Conservation (phyloP, 2,888 invertebrate species). For the Gibbula magus region DNA sequence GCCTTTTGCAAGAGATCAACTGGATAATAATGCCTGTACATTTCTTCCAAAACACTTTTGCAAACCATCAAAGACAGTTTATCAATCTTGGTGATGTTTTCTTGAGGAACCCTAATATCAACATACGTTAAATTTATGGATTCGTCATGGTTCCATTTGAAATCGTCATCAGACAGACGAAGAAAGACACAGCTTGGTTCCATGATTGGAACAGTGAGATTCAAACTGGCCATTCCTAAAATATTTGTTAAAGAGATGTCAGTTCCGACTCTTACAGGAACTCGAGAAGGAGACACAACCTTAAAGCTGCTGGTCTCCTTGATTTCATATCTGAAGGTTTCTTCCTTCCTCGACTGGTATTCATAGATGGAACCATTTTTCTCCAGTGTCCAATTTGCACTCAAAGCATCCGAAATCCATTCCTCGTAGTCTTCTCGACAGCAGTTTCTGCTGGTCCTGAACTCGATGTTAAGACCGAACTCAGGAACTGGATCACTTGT, state of each 20-base stretch:
- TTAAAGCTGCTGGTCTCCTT: not conserved
- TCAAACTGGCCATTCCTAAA: not conserved
- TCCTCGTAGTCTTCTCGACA: not conserved
- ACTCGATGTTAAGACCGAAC: not conserved
- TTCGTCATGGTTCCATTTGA: not conserved
- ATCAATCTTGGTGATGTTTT: not conserved
- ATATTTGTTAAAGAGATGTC: no score
- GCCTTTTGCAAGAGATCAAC: not conserved
- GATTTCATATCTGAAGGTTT: not conserved
- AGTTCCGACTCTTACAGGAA: not conserved
- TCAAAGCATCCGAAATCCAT: not conserved
- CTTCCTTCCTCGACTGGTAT: not conserved
- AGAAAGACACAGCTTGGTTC: not conserved
- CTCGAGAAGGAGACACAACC: not conserved
- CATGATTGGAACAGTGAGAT: not conserved
- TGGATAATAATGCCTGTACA: not conserved
- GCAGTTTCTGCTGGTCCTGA: not conserved
- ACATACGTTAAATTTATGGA: not conserved
- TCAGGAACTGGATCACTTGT: not conserved
- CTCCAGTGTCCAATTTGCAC: not conserved
- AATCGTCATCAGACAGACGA: not conserved
- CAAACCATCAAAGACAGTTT: not conserved
- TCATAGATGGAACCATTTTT: not conserved
- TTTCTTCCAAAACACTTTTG: not conserved
- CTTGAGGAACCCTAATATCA: not conserved